phyloP scores from a whole-genome alignment of 2,888 invertebrate species.

The Lasioglossum leucozonium region DNA sequence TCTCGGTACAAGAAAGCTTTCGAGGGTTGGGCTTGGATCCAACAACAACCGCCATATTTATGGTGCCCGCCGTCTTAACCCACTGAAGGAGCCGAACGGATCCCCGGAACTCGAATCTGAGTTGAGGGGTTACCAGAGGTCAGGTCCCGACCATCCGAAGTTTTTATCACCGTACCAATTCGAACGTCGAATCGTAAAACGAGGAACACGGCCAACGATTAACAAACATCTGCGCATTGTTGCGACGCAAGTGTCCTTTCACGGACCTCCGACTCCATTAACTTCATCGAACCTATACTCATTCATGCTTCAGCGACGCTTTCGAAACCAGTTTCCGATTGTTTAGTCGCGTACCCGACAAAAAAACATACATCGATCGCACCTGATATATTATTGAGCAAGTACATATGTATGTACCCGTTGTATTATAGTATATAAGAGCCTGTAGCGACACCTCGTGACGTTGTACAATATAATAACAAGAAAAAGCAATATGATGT shows the following conservation, averaged over 20 bases:
- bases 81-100: conserved; percentile 68
- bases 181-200: not conserved
- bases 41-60: conserved; percentile 76
- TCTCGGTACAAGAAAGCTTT: conserved; percentile 71
- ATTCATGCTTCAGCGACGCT: not conserved
- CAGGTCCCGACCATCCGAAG: conserved; percentile 51
- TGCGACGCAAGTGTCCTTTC: not conserved
- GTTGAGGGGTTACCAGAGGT: conserved; percentile 76
- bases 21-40: conserved; percentile 73
- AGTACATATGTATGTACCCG: too few relatives aligned
- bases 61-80: conserved; percentile 77
- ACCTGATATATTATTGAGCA: too few relatives aligned
- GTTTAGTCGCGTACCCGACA: not conserved
- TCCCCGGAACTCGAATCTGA: conserved; percentile 53
- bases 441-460: too few relatives aligned
- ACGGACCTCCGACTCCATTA: not conserved
- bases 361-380: not conserved
- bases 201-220: not conserved
- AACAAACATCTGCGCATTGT: not conserved
- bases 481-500: too few relatives aligned
- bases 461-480: too few relatives aligned
- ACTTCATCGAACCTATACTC: not conserved
- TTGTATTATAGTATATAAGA: too few relatives aligned
- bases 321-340: not conserved
- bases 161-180: too few relatives aligned